These are phyloP conservation scores for Limnodromus scolopaceus DNA, from an alignment of 2,797 vertebrate genomes.

Conservation along the genomic window DNA sequence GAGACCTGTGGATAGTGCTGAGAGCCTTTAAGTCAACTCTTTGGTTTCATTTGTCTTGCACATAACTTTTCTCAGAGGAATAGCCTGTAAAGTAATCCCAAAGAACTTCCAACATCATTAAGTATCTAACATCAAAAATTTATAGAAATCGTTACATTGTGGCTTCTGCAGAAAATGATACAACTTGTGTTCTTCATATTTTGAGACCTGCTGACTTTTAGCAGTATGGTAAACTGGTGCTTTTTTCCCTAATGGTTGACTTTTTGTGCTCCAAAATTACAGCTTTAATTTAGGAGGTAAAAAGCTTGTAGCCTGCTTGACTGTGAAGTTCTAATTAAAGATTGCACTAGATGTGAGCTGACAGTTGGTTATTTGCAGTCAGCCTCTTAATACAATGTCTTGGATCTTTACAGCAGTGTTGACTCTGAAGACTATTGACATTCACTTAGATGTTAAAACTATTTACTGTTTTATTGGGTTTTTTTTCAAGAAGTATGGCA, in stretches of 20 bases:
- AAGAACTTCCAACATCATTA: background rate
- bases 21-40: background rate
- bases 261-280: slow-evolving; percentile 15
- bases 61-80: background rate
- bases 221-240: background rate
- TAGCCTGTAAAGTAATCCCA: background rate
- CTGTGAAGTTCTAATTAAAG: slow-evolving; percentile 29
- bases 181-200: background rate
- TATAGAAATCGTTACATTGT: background rate
- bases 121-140: background rate
- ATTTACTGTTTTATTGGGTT: background rate
- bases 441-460: background rate
- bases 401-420: background rate
- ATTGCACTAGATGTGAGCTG: slow-evolving; percentile 20
- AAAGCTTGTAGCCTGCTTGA: slow-evolving; percentile 14
- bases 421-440: background rate
- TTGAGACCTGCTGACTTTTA: background rate
- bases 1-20: background rate
- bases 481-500: background rate
- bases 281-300: slow-evolving; percentile 6
- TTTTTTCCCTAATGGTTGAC: background rate
- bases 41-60: slow-evolving; percentile 7
- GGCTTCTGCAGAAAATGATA: background rate
- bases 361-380: slow-evolving; percentile 35
- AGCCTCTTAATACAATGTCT: background rate